Evolutionary conservation across 2,113 vertebrate genomes (phyloP).

Genomic region (Gavialis gangeticus): DNA sequence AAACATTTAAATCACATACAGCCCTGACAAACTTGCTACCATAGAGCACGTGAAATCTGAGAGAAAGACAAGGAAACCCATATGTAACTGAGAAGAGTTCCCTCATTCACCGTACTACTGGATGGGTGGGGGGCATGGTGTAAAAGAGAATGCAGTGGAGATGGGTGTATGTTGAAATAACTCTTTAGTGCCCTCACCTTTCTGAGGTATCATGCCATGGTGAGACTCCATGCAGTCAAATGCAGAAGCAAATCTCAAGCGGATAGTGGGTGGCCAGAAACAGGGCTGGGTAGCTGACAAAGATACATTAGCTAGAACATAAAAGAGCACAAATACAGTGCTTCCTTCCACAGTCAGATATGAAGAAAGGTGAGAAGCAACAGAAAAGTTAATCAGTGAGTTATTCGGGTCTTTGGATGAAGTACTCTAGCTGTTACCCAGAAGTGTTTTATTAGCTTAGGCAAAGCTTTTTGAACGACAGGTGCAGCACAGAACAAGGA

Average conservation of each 20-base stretch:
- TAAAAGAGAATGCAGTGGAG: neutral
- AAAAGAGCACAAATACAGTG: neutral
- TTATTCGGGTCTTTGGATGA: neutral
- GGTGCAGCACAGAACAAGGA: neutral
- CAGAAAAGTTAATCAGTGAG: neutral
- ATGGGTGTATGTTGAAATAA: neutral
- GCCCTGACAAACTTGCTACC: neutral
- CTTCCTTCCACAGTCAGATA: neutral
- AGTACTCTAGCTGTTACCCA: neutral
- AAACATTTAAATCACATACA: neutral
- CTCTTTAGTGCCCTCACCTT: neutral
- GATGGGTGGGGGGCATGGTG: neutral
- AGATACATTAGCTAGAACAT: fast-evolving
- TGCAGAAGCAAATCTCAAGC: neutral
- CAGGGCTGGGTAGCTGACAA: neutral
- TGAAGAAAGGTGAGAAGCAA: neutral
- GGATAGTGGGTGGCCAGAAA: neutral
- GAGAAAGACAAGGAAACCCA: neutral
- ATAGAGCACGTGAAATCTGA: neutral
- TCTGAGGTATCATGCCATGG: neutral
- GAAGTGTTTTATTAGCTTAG: neutral
- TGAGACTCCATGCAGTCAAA: fast-evolving
- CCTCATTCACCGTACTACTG: neutral
- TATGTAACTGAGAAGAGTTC: fast-evolving
- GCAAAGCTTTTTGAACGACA: neutral